Base-by-base conservation (phyloP, 2,797 vertebrate species). In the Scolopax rusticola region DNA sequence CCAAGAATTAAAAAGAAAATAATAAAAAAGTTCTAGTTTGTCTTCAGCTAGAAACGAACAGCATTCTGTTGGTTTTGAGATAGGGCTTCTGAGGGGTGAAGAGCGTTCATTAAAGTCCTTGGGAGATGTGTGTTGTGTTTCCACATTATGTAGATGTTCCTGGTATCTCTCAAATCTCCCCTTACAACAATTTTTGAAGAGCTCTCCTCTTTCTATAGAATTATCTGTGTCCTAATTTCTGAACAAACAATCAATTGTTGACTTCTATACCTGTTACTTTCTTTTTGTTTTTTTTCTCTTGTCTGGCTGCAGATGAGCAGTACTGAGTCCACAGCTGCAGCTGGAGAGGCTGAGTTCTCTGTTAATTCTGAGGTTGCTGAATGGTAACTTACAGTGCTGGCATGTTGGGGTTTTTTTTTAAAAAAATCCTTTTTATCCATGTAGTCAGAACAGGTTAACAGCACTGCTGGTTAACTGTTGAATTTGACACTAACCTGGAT, bases 81-180 rank as follows among this genome's bases (percentile, higher is more conserved):
- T 32, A 24, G 28, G 28, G 15, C 63, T 91, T 67, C 64, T 70
- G 82, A 60, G 63, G 70, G 27, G 24, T 21, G 36, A 76, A n/a
- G n/a, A 65, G 17, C 25, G 1, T 38, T 64, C n/a, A 30, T 15
- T 40, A 9, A 71, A 68, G 38, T 53, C 25, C 48, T 36, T 36
- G 24, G 36, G 65, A 50, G 16, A 11, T 7, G 3, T 9, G 8
- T 1, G 0, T 56, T 70, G 5, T 14, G 19, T 60, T 87, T 77
- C 51, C 0, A 0, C 1, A 2, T 15, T n/a, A 0, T 12, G 1
- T 67, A 19, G 5, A 0, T 8, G 5, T 24, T 30, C 25, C 28
- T 24, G 28, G 6, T 41, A 27, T 67, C 24, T 70, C 20, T 78
- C 48, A 23, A 54, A 74, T 56, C 11, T 19, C 16, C 43, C 8